phyloP scores from a whole-genome alignment of 2,888 invertebrate species.

The Rhingia rostrata region DNA sequence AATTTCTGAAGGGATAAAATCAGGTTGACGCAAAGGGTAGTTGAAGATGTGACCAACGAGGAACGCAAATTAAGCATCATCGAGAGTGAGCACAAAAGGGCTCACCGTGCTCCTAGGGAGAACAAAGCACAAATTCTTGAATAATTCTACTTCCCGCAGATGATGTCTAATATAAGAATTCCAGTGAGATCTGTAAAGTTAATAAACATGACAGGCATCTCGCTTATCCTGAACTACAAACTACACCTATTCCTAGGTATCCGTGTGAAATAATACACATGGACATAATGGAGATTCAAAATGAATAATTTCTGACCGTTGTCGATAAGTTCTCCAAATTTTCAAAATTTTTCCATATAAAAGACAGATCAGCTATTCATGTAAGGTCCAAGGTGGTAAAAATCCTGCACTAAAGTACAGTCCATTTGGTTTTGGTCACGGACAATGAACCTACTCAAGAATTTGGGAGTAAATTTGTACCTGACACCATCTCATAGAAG shows the following conservation, averaged over 20 bases:
- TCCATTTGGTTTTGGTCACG: constrained; percentile 48
- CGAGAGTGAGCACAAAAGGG: constrained; percentile 28
- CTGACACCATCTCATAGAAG: constrained; percentile 3
- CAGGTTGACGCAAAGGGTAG: no score
- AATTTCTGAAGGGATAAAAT: no score
- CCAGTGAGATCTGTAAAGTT: constrained; percentile 23
- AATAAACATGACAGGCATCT: constrained; percentile 47
- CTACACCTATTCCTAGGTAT: no score
- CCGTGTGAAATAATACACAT: no score
- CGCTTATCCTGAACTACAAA: no score
- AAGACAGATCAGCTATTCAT: no score
- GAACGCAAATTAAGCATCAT: constrained; percentile 26
- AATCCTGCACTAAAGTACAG: constrained; percentile 64
- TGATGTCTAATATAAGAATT: constrained; percentile 12
- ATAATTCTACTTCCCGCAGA: constrained; percentile 30
- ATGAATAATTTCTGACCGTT: constrained; percentile 61
- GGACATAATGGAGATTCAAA: background rate
- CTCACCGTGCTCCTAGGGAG: constrained; percentile 24
- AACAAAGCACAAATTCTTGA: constrained; percentile 32
- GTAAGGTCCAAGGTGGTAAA: constrained; percentile 61
- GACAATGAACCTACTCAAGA: constrained; percentile 48
- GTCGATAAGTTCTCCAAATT: constrained; percentile 68
- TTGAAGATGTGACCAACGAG: no score
- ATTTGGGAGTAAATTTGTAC: constrained; percentile 2
- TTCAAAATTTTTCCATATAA: constrained; percentile 57